phyloP scores from a whole-genome alignment of 2,797 vertebrate genomes.

The Malurus splendens region DNA sequence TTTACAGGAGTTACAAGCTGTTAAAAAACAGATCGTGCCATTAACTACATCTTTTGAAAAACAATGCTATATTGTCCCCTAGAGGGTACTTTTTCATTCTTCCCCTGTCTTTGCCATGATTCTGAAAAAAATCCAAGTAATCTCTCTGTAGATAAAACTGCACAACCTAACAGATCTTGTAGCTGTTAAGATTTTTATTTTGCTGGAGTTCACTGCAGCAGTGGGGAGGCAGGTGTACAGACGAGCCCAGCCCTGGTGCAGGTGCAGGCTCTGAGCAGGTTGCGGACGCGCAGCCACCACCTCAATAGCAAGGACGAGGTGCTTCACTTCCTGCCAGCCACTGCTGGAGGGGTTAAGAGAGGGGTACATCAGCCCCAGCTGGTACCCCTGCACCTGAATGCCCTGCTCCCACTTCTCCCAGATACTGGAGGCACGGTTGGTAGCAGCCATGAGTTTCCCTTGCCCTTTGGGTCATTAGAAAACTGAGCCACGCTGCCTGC shows the following conservation, averaged over 20 bases:
- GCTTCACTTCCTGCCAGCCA: neutral
- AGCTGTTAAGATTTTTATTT: neutral
- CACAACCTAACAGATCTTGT: neutral
- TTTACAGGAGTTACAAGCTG: neutral
- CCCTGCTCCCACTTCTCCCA: neutral
- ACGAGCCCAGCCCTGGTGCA: neutral
- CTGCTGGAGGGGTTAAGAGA: accelerated
- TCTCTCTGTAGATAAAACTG: neutral
- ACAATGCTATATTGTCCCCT: neutral
- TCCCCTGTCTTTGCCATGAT: neutral
- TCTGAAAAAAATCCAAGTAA: neutral
- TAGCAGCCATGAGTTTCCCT: neutral
- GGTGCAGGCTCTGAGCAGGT: neutral
- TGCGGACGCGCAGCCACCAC: neutral
- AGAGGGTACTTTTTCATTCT: neutral
- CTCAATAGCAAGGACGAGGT: accelerated
- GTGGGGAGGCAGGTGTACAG: accelerated
- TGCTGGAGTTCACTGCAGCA: neutral
- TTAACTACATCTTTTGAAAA: neutral
- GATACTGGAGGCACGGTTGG: accelerated
- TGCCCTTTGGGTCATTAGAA: neutral
- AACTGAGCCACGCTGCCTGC: accelerated
- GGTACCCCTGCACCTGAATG: neutral
- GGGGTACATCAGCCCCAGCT: neutral
- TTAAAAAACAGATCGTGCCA: neutral